Conservation (phyloP, 2,113 vertebrate genomes). For the Oncorhynchus keta region DNA sequence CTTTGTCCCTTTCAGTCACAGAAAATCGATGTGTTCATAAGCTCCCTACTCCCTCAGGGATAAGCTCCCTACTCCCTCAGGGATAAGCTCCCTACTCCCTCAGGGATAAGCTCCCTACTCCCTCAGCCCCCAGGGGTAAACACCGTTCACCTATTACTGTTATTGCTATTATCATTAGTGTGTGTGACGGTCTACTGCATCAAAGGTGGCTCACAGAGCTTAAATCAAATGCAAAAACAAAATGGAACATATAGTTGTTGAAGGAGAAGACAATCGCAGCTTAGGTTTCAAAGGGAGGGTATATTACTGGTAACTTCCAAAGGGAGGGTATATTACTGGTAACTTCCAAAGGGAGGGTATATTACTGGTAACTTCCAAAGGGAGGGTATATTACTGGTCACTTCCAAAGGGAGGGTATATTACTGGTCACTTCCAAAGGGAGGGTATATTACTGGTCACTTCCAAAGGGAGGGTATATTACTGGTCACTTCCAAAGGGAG, state of each 20-base stretch:
- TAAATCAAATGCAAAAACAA: conserved; percentile 63
- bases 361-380: too few relatives aligned
- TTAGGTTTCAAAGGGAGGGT: too few relatives aligned
- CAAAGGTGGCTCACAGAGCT: conserved; percentile 62
- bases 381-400: too few relatives aligned
- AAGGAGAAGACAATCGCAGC: conserved; percentile 13
- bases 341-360: too few relatives aligned
- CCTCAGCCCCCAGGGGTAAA: conserved; percentile 53
- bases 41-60: conserved; percentile 18
- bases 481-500: too few relatives aligned
- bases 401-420: too few relatives aligned
- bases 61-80: conserved; percentile 3
- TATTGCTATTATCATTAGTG: conserved; percentile 62
- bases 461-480: too few relatives aligned
- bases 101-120: conserved; percentile 1
- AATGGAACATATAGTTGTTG: conserved; percentile 54
- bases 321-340: too few relatives aligned
- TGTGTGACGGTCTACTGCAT: conserved; percentile 60
- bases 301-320: too few relatives aligned
- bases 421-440: too few relatives aligned
- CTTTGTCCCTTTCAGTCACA: background rate
- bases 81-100: conserved; percentile 30
- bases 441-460: too few relatives aligned
- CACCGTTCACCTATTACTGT: conserved; percentile 52
- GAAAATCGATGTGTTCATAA: conserved; percentile 30